phyloP scores from a whole-genome alignment of 2,113 vertebrate species.

The Boulengeromyrus knoepffleri region DNA sequence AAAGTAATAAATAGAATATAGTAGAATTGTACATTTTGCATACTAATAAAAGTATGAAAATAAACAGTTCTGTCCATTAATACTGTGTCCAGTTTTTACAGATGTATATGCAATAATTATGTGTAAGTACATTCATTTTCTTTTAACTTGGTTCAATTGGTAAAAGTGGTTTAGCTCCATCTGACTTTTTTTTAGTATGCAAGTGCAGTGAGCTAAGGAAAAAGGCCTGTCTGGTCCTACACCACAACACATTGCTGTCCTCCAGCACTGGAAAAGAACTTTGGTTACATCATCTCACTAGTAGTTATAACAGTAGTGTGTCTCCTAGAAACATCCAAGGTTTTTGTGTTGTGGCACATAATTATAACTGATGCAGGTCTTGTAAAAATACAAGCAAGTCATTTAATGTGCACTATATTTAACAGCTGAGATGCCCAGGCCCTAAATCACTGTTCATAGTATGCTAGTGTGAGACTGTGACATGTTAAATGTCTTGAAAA shows the following conservation, averaged over 20 bases:
- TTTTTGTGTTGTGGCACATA: neutral
- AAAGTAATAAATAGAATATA: neutral
- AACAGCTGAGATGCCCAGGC: no score
- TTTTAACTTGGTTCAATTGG: neutral
- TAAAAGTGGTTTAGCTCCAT: neutral
- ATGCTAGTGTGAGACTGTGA: neutral
- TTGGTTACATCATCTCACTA: neutral
- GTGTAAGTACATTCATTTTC: neutral
- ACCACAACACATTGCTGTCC: neutral
- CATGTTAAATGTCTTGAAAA: slow-evolving; percentile 4
- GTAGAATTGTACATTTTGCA: neutral
- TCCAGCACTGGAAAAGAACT: neutral
- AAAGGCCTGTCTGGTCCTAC: neutral
- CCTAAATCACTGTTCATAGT: neutral
- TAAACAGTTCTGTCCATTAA: neutral
- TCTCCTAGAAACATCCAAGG: neutral
- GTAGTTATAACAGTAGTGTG: neutral
- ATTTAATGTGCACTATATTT: neutral
- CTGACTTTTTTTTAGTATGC: neutral
- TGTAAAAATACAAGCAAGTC: neutral
- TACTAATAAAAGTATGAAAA: neutral
- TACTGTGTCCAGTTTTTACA: neutral
- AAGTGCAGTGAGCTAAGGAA: neutral
- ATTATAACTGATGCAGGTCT: neutral
- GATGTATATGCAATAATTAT: neutral